Conservation (phyloP, 2,888 invertebrate genomes). For the Agrotis puta region DNA sequence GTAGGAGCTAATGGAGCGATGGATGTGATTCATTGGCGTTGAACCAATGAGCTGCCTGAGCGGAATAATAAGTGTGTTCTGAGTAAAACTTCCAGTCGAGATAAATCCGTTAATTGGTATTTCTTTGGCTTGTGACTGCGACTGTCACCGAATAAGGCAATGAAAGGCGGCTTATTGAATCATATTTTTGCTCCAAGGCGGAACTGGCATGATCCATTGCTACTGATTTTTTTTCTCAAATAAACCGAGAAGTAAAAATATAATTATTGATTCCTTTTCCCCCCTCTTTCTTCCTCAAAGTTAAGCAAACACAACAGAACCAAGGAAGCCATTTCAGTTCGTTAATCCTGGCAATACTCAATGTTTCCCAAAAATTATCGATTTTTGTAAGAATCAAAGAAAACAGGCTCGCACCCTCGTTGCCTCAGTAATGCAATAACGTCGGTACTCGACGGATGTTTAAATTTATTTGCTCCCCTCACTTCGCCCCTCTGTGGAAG, state of each 20-base stretch:
- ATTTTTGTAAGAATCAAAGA: constrained; percentile 65
- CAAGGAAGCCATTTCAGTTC: constrained; percentile 53
- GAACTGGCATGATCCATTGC: background rate
- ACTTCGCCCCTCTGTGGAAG: constrained; percentile 48
- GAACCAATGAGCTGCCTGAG: constrained; percentile 42
- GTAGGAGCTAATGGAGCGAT: constrained; percentile 47
- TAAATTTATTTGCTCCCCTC: constrained; percentile 79
- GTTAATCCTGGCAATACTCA: constrained; percentile 49
- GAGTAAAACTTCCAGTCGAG: constrained; percentile 37
- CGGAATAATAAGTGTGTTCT: constrained; percentile 56
- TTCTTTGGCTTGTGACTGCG: constrained; percentile 27
- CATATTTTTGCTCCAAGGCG: background rate
- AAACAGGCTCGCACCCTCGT: constrained; percentile 64
- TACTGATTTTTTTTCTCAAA: background rate
- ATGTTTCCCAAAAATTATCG: constrained; percentile 63
- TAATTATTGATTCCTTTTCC: background rate
- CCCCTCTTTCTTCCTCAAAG: constrained; percentile 20
- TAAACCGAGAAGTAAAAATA: background rate
- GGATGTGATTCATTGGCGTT: constrained; percentile 42
- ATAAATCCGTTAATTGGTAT: constrained; percentile 43
- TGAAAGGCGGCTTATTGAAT: background rate
- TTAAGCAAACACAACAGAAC: constrained; percentile 43
- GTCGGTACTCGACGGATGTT: constrained; percentile 74
- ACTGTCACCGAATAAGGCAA: background rate
- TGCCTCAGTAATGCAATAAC: constrained; percentile 79